phyloP scores from a whole-genome alignment of 2,113 vertebrate genomes.

The Chaenocephalus aceratus region DNA sequence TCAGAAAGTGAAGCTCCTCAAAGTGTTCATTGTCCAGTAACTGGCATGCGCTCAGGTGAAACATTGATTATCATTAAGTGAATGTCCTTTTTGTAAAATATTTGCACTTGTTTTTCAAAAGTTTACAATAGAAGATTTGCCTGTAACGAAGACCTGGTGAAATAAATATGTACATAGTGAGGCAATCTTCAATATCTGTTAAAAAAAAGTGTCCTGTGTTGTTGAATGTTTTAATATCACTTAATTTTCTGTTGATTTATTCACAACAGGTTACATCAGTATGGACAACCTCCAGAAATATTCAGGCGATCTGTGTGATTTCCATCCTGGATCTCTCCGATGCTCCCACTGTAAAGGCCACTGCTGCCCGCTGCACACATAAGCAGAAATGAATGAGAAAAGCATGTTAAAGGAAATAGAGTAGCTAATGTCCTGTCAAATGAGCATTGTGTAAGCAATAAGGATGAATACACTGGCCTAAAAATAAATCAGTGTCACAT shows the following conservation, averaged over 20 bases:
- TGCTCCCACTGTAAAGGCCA: slow-evolving; percentile 56
- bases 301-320: slow-evolving; percentile 73
- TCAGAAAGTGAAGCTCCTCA: slow-evolving; percentile 31
- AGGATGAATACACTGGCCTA: background rate
- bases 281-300: slow-evolving; percentile 75
- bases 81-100: background rate
- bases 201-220: background rate
- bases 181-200: background rate
- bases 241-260: background rate
- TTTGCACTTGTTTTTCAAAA: background rate
- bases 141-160: background rate
- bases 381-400: background rate
- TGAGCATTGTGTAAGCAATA: background rate
- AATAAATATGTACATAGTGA: background rate
- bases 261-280: slow-evolving; percentile 66
- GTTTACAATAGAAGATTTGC: background rate
- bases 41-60: slow-evolving; percentile 75
- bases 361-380: slow-evolving; percentile 1
- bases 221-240: background rate
- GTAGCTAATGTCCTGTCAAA: background rate
- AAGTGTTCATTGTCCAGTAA: slow-evolving; percentile 48
- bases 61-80: background rate
- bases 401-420: background rate
- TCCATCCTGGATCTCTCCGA: slow-evolving; percentile 45
- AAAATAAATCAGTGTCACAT: background rate